Conservation (phyloP, 2,113 vertebrate genomes). For the Manacus vitellinus region DNA sequence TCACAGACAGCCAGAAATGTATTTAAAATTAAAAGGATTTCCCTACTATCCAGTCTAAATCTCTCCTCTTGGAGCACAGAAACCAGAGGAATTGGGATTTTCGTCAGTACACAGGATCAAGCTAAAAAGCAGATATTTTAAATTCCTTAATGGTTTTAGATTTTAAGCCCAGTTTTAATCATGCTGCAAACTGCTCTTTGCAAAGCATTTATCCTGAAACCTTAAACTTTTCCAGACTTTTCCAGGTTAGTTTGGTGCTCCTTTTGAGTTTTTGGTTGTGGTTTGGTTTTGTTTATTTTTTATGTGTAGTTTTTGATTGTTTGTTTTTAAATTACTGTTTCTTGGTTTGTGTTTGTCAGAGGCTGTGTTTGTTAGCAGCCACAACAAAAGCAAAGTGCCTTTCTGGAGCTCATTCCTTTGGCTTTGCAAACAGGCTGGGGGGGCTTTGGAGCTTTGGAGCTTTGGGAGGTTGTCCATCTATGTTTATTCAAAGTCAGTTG, state of each 20-base stretch:
- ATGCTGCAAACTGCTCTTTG: not conserved
- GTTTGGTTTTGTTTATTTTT: not conserved
- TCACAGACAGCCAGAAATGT: rapidly evolving
- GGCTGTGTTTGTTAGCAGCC: not conserved
- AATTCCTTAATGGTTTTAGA: not conserved
- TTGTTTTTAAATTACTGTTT: not conserved
- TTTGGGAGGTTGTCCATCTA: not conserved
- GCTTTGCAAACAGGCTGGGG: not conserved
- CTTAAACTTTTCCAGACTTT: not conserved
- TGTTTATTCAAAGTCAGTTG: not conserved
- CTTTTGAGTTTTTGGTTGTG: not conserved
- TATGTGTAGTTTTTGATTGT: not conserved
- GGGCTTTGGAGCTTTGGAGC: not conserved
- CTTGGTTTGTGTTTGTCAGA: not conserved
- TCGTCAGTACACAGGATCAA: not conserved
- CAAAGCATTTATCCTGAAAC: not conserved
- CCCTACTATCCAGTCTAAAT: not conserved
- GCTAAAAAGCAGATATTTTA: not conserved
- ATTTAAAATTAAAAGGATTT: rapidly evolving
- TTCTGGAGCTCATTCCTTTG: rapidly evolving
- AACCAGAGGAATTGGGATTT: not conserved
- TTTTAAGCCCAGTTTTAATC: not conserved
- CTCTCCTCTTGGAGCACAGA: not conserved
- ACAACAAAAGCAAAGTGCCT: not conserved
- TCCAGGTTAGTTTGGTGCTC: not conserved